Base-by-base conservation (phyloP, 2,113 vertebrate species). In the Ramphastos sulfuratus region DNA sequence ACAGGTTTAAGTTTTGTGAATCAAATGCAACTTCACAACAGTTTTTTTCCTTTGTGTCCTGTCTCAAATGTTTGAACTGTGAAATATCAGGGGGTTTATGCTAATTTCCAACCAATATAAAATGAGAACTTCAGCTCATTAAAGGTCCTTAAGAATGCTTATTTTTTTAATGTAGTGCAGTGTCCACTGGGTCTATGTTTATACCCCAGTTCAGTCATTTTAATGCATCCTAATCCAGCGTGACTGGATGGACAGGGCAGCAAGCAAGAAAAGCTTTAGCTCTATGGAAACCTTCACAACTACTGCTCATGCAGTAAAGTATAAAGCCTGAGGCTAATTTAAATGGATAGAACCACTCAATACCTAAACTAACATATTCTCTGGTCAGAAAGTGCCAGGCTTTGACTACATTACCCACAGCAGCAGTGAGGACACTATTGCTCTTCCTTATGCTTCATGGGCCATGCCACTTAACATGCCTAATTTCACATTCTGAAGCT, bases 401-500 rank as follows among this genome's bases (percentile, higher is more conserved):
- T 87, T 78, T 73, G 72, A 93, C 74, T 73, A 19, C 10, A 70
- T 93, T 92, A 89, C 52, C 59, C 8, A 16, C 60, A 74, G 75
- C 1, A 56, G 56, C 67, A 71, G 46, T 17, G 31, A 48, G 44
- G 66, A 31, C 42, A 65, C 63, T 42, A 21, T 3, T 67, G 46
- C 85, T 90, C 16, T 85, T 88, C 48, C 52, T 80, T 35, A 71
- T 74, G 92, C 73, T 77, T 71, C 85, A 67, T 60, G 72, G 66
- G 60, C 56, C 70, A 5, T 39, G 56, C 76, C 85, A 71, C 46
- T 64, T 90, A 74, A 63, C 64, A 64, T 4, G 24, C 60, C n/a
- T 93, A 78, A 80, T 71, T 95, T 87, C 85, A 88, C 56, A 83
- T 67, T 28, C 82, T 54, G 60, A 82, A 87, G 69, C 48, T 92